A percentile compares a stretch with the other conserved stretches of the same genome.
phyloP scores from a whole-genome alignment of 1,140 invertebrate genomes.

The Caerostris darwini region DNA sequence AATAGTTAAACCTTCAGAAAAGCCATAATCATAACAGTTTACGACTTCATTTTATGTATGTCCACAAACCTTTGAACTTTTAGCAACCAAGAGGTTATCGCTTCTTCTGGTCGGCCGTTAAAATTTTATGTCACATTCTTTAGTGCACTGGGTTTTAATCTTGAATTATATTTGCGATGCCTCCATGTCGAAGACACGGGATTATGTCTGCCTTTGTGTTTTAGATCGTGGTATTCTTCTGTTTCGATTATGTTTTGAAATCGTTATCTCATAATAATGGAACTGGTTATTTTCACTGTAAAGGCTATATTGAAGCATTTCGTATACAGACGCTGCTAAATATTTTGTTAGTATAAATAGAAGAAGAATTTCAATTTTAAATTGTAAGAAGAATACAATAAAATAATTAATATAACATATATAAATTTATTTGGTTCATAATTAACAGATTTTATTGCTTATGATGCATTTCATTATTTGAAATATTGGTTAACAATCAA shows the following conservation, averaged over 20 bases:
- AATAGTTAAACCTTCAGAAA: constrained; percentile 8
- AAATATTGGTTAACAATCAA: no score
- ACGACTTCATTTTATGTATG: constrained; percentile 63
- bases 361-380: no score
- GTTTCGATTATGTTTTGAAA: not conserved
- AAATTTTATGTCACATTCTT: constrained; percentile 62
- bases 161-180: constrained; percentile 26
- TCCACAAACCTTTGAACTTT: constrained; percentile 61
- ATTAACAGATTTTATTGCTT: no score
- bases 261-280: not conserved
- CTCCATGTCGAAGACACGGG: not conserved
- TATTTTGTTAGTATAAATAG: no score
- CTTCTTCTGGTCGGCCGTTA: constrained; percentile 43
- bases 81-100: constrained; percentile 22
- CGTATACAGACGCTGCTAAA: no score
- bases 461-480: no score
- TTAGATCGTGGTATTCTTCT: not conserved
- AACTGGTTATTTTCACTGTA: not conserved
- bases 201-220: not conserved
- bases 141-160: constrained; percentile 27
- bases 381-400: no score
- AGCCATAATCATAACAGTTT: constrained; percentile 42
- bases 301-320: no score
- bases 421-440: no score
- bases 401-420: no score